Evolutionary conservation across 1,140 invertebrate genomes (phyloP), one percentile per base, ranked within the genome.

Genomic region (Lysiphlebus fabarum): DNA sequence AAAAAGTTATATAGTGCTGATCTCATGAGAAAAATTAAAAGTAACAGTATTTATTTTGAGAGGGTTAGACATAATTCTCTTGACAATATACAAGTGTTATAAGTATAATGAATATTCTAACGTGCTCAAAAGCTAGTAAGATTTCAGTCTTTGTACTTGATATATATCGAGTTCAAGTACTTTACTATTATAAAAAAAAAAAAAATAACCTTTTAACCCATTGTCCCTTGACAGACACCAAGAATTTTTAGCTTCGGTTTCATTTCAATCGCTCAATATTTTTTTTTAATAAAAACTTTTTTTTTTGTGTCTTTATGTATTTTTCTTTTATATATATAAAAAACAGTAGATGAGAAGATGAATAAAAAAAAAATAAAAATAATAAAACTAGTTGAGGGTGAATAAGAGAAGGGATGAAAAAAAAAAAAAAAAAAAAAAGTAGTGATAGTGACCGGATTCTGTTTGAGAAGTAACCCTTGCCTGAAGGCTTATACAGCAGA

Each of bases 381-480:
- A 26, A 26, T 26, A 26, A 26, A 26, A 26, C 17, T 26, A 26
- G 17, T 26, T 26, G 17, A 26, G 17, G 17, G 17, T 26, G 17
- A 1, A 26, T 26, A 26, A 26, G 17, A 26, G 17, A 26, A 26
- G 17, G 17, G 17, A 26, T 26, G 17, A 26, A 26, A 26, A 26
- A 26, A 26, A 26, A 26, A 26, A 26, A 4, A 26, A 4, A 26
- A 26, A 26, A 26, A 26, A 26, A 26, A 26, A 26, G 17, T 26
- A 26, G 17, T 26, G 17, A 26, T 26, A 26, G 17, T 26, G 17
- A 26, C 17, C 17, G 17, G 17, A 26, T 26, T 74, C 70, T 74
- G 72, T 75, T 75, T 75, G 70, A 26, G 17, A 55, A 68, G 67
- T 70, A 70, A 76, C 74, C 74, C 73, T 76, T 75, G 73, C 70